Percentiles rank a stretch among this genome's conserved stretches.
Conservation (phyloP, 2,113 vertebrate genomes). For the Nibea coibor region DNA sequence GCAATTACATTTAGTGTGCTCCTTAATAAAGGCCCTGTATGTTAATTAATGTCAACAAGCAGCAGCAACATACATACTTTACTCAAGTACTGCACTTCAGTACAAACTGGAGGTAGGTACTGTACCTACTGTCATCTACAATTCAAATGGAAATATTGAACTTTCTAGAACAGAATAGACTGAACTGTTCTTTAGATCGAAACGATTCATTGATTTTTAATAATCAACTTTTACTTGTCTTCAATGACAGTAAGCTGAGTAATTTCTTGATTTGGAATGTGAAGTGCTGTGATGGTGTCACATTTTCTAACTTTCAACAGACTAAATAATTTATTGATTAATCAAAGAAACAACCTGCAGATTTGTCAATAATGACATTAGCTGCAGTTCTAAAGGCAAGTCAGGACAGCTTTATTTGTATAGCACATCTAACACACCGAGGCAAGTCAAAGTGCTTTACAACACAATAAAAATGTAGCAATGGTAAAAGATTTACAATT, state of each 20-base stretch:
- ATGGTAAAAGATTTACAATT: not conserved
- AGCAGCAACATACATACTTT: constrained; percentile 1
- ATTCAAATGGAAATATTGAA: not conserved
- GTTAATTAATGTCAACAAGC: not conserved
- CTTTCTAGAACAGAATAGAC: no score
- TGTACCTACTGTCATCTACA: not conserved
- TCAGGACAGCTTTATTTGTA: not conserved
- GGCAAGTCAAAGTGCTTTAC: not conserved
- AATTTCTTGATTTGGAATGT: not conserved
- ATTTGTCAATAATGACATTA: not conserved
- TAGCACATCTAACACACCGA: not conserved
- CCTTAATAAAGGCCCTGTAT: not conserved
- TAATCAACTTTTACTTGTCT: not conserved
- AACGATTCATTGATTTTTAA: not conserved
- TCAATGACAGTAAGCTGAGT: not conserved
- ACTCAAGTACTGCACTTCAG: not conserved
- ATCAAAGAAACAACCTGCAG: not conserved
- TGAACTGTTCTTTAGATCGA: no score
- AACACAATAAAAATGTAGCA: not conserved
- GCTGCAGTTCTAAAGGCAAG: not conserved
- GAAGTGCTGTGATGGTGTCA: not conserved
- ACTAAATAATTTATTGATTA: not conserved
- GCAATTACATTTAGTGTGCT: not conserved
- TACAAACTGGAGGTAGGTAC: not conserved
- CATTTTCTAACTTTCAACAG: not conserved